Percentiles rank a stretch among this genome's conserved stretches.
These are phyloP conservation scores for Schizopygopsis malacanthus DNA, from an alignment of 2,797 vertebrate species.

Conservation along the genomic window DNA sequence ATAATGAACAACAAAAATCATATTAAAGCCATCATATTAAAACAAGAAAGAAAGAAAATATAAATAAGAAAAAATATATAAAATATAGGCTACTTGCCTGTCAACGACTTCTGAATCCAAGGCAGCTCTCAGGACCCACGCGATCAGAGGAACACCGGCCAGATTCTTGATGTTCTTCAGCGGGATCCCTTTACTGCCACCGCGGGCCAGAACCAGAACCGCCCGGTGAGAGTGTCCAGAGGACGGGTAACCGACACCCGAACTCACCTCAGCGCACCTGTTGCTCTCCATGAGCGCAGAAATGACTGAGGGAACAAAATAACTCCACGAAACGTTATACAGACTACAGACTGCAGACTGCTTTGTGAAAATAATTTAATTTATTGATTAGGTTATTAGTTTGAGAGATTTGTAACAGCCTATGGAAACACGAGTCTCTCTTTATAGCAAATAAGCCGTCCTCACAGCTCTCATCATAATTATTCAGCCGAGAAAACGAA, in stretches of 20 bases:
- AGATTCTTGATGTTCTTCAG: constrained; percentile 92
- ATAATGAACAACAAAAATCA: not conserved
- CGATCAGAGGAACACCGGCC: constrained; percentile 89
- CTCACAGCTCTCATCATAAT: too few species aligned
- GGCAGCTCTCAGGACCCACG: constrained; percentile 90
- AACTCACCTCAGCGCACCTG: not conserved
- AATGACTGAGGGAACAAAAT: not conserved
- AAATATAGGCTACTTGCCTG: constrained; percentile 73
- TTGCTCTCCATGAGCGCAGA: not conserved
- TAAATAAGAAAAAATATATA: too few species aligned
- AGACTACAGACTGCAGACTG: not conserved
- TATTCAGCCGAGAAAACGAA: too few species aligned
- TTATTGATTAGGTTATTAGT: not conserved
- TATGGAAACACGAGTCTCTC: too few species aligned
- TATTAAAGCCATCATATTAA: not conserved
- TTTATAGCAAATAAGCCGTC: too few species aligned
- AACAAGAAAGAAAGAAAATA: not conserved
- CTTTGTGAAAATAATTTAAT: not conserved
- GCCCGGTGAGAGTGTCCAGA: constrained; percentile 70
- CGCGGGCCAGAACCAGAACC: constrained; percentile 86
- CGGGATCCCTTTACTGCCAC: constrained; percentile 93
- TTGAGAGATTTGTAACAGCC: not conserved
- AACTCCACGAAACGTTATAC: not conserved
- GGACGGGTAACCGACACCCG: not conserved
- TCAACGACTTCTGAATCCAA: constrained; percentile 80